Evolutionary conservation across 2,797 vertebrate species (phyloP).

Genomic region (Hydrophis major): DNA sequence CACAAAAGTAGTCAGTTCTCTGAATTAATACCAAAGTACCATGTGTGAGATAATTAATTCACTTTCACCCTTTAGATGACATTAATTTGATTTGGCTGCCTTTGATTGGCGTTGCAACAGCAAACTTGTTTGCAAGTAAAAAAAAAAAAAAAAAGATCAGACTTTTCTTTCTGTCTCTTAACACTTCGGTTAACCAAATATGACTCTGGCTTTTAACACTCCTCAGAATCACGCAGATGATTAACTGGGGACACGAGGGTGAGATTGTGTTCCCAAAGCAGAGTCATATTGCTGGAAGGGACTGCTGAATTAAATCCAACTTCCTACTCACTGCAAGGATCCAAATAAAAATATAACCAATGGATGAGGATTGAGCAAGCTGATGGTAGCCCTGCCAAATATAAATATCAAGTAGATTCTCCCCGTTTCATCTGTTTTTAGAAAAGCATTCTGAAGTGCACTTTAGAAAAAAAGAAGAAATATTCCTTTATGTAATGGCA

Average conservation of each 20-base stretch:
- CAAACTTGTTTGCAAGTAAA: constrained; percentile 24
- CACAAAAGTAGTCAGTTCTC: constrained; percentile 33
- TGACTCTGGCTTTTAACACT: background rate
- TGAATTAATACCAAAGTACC: constrained; percentile 41
- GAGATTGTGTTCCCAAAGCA: background rate
- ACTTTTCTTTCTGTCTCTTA: constrained; percentile 21
- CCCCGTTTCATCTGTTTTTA: background rate
- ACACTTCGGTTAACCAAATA: background rate
- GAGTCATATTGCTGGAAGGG: background rate
- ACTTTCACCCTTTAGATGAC: constrained; percentile 22
- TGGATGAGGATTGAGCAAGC: background rate
- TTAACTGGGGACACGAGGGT: background rate
- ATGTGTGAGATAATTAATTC: constrained; percentile 16
- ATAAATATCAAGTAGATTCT: background rate
- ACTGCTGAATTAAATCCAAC: background rate
- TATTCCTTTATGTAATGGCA: background rate
- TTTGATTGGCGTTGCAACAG: constrained; percentile 37
- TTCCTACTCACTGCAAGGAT: background rate
- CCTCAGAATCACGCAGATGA: background rate
- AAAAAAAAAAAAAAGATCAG: constrained; percentile 28
- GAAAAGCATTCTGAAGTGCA: background rate
- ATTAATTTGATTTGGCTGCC: background rate
- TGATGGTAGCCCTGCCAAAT: background rate
- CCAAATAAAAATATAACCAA: background rate
- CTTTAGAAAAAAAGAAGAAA: background rate